Evolutionary conservation across 2,797 vertebrate species (phyloP), one percentile per base, ranked within the genome.

Genomic region (Lophotriccus pileatus): DNA sequence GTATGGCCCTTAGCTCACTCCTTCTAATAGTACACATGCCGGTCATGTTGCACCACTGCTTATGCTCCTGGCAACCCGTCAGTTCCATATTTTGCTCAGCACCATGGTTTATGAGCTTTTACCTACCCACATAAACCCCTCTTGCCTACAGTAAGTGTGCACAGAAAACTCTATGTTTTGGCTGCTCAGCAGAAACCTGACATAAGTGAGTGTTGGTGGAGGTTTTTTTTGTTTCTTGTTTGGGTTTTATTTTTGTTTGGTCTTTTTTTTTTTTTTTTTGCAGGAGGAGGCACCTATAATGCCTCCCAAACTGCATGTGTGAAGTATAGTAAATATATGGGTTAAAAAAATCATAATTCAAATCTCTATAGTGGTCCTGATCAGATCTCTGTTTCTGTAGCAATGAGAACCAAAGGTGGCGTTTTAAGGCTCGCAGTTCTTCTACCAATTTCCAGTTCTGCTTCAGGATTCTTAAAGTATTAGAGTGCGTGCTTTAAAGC

Each of bases 401-500:
- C 95, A 89, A 93, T 94, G 95, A 95, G 92, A 92, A 94, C 93
- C 82, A 86, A 95, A 89, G 95, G 93, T 96, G 94, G 95, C 84
- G 95, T 96, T 94, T 95, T 90, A 95, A 93, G 85, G 62, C 93
- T 95, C 84, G 46, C 86, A 91, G 95, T 88, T 96, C 95, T 91
- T 95, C 90, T 69, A 89, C 92, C 87, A 91, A 95, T 96, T 96
- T 95, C 93, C 87, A 94, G 95, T 90, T 96, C 92, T 91, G 89
- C 91, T 96, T 97, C 94, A 95, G 84, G 95, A 91, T 89, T 95
- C 91, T 95, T 89, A 91, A 96, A 96, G 93, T 95, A 96, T 96
- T 95, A 95, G 93, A 96, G 94, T 95, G 94, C 70, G 73, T 94
- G 94, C 96, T 95, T 96, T 96, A 96, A 97, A 94, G 89, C 95